These are phyloP conservation scores for Crotalus viridis DNA, from an alignment of 2,113 vertebrate species.

Conservation along the genomic window DNA sequence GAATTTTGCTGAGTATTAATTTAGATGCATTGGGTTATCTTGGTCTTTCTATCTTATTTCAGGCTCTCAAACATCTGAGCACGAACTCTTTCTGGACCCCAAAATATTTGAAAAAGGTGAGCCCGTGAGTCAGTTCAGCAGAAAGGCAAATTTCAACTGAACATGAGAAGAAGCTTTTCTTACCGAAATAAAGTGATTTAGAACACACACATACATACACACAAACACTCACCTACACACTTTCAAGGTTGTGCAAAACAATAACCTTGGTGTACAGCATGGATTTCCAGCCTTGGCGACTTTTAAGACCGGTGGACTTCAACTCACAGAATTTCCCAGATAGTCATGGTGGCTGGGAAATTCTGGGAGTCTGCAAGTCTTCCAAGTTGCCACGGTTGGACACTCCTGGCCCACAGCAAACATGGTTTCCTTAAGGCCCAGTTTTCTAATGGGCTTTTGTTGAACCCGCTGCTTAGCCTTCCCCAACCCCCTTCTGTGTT, in stretches of 20 bases:
- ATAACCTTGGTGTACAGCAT: neutral
- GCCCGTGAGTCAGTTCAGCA: constrained; percentile 33
- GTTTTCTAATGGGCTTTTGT: neutral
- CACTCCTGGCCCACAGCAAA: neutral
- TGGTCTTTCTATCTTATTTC: constrained; percentile 48
- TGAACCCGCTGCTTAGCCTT: constrained; percentile 21
- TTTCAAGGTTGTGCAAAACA: neutral
- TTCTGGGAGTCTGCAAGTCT: neutral
- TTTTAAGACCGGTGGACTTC: neutral
- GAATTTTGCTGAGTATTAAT: neutral
- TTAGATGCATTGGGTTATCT: neutral
- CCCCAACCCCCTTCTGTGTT: neutral
- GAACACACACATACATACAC: neutral
- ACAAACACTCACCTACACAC: neutral
- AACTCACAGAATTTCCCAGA: neutral
- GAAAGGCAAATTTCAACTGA: neutral
- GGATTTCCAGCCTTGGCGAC: neutral
- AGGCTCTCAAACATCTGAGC: constrained; percentile 78
- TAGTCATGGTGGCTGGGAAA: neutral
- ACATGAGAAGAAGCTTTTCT: too few species aligned
- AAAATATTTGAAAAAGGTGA: constrained; percentile 82
- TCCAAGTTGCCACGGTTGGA: neutral
- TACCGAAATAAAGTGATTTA: neutral
- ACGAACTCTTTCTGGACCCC: constrained; percentile 77
- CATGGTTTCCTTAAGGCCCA: neutral